Conservation (phyloP, 2,888 invertebrate genomes). For the Synergus umbraculus region DNA sequence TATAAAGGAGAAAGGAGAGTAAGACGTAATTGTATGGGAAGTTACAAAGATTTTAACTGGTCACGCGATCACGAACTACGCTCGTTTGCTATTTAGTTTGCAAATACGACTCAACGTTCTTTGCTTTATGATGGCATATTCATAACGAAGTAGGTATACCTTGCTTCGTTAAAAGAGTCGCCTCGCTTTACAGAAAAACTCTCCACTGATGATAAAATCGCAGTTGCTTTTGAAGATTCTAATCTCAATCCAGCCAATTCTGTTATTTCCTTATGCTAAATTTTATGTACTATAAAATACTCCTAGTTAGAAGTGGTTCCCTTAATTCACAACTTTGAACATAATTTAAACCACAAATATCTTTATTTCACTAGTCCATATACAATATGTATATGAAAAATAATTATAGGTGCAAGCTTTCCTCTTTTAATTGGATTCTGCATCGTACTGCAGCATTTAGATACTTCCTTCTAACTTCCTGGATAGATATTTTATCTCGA, state of each 20-base stretch:
- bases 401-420: not conserved
- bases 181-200: not conserved
- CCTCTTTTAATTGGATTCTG: not conserved
- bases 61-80: conserved; percentile 7
- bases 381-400: too few relatives aligned
- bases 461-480: conserved; percentile 9
- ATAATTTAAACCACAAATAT: too few relatives aligned
- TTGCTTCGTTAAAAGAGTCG: not conserved
- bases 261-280: not conserved
- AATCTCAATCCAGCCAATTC: not conserved
- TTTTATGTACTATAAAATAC: not conserved
- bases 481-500: conserved; percentile 43
- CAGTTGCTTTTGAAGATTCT: not conserved
- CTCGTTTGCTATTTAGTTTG: conserved; percentile 11
- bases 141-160: not conserved
- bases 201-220: not conserved
- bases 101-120: not conserved
- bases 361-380: too few relatives aligned
- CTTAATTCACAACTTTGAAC: too few relatives aligned
- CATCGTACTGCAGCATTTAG: not conserved
- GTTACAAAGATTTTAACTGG: conserved; percentile 1
- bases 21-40: not conserved
- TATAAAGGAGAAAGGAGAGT: not conserved
- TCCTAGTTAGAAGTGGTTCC: too few relatives aligned
- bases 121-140: not conserved